Base-by-base conservation (phyloP, 2,888 invertebrate genomes). In the Choristoneura rosaceana region DNA sequence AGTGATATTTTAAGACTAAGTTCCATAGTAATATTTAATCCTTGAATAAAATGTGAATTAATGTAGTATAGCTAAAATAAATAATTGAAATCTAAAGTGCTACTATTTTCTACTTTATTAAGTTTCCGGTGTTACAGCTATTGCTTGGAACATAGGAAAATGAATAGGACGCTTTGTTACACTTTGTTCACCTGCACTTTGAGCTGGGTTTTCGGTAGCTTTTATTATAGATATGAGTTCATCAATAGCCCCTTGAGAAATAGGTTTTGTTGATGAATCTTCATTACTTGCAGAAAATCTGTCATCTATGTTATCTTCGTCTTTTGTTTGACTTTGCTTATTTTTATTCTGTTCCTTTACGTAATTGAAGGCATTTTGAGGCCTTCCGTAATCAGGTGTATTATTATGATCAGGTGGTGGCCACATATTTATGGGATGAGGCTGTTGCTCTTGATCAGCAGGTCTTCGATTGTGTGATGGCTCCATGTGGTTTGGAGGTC, bases 71-170 rank as follows among this genome's bases (percentile, higher is more conserved):
- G 7, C 38, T 38, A 38, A 38, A 38, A 12, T 10, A 43, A 43
- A 43, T 43, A 4, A 43, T 4, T 43, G 10, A 43, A 43, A 43
- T 43, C 3, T 12, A 12, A 12, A 43, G 38, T 43, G 12, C 43
- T 10, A 10, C 1, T 43, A 12, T 12, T 17, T 9, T 8, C 7
- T 52, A 25, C 0, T 33, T 33, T 17, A 34, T 68, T 76, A 76
- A 47, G 71, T 76, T 74, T 84, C 86, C 50, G 88, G 88, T 17
- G 85, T 88, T 10, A 88, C 85, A 60, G 75, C 69, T 47, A 70
- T 34, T 9, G 58, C 74, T 43, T 76, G 75, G 43, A 73, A 74
- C 14, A 68, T 61, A 34, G 63, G 59, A 15, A 47, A 77, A 45
- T 76, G 75, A 25, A 43, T 41, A 7, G 69, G 68, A 12, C 25